Evolutionary conservation across 1,140 invertebrate genomes (phyloP).

Genomic region (Bombyx mori): ASM3026992v2 NC_085113.1:412001-412500

Average conservation of each 20-base stretch:
- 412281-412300: constrained; percentile 42
- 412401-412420: constrained; percentile 14
- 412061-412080: no score
- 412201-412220: constrained; percentile 9
- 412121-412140: constrained; percentile 15
- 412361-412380: constrained; percentile 10
- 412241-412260: constrained; percentile 2
- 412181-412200: constrained; percentile 20
- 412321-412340: constrained; percentile 16
- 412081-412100: no score
- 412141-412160: constrained; percentile 13
- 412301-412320: constrained; percentile 33
- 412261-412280: constrained; percentile 3
- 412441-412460: constrained; percentile 18
- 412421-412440: constrained; percentile 12
- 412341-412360: constrained; percentile 22
- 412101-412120: no score
- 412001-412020: no score
- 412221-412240: constrained; percentile 3
- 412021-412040: no score
- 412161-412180: constrained; percentile 18
- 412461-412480: constrained; percentile 9
- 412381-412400: constrained; percentile 12
- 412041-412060: no score
- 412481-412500: constrained; percentile 21